These are phyloP conservation scores for Cuniculus paca DNA, from an alignment of 2,797 vertebrate genomes.

Conservation along the genomic window DNA sequence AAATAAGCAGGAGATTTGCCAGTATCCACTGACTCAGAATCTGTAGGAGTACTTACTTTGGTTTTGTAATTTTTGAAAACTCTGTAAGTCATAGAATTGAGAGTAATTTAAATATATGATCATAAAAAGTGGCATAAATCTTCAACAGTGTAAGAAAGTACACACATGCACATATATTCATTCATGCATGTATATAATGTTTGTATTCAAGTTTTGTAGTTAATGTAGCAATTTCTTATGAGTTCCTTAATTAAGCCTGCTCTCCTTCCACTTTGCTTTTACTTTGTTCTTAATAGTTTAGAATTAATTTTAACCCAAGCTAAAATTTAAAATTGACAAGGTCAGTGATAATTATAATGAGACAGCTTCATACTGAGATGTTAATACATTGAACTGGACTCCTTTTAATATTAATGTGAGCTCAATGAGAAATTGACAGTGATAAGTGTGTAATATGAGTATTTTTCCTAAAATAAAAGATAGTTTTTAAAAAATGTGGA, in stretches of 20 bases:
- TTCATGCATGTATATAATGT: background rate
- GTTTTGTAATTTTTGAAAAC: background rate
- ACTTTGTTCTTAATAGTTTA: conserved; percentile 66
- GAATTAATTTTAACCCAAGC: conserved; percentile 67
- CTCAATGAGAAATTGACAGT: conserved; percentile 67
- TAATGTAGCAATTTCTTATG: background rate
- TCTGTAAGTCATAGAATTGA: background rate
- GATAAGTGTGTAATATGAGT: conserved; percentile 69
- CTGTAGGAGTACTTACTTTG: background rate
- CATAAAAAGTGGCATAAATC: background rate
- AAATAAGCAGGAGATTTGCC: background rate
- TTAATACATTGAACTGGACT: conserved; percentile 76
- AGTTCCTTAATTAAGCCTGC: background rate
- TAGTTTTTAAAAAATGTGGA: background rate
- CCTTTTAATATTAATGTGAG: conserved; percentile 79
- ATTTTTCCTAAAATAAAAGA: conserved; percentile 55
- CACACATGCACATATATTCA: rapidly evolving
- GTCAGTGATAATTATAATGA: conserved; percentile 75
- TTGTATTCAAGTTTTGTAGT: background rate
- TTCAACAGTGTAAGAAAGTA: background rate
- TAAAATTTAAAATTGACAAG: conserved; percentile 78
- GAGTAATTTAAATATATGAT: background rate
- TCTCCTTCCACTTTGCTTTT: conserved; percentile 54
- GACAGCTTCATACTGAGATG: conserved; percentile 70
- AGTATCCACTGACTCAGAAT: background rate